Conservation (phyloP, 2,888 invertebrate genomes). For the Caenorhabditis parvicauda region DNA sequence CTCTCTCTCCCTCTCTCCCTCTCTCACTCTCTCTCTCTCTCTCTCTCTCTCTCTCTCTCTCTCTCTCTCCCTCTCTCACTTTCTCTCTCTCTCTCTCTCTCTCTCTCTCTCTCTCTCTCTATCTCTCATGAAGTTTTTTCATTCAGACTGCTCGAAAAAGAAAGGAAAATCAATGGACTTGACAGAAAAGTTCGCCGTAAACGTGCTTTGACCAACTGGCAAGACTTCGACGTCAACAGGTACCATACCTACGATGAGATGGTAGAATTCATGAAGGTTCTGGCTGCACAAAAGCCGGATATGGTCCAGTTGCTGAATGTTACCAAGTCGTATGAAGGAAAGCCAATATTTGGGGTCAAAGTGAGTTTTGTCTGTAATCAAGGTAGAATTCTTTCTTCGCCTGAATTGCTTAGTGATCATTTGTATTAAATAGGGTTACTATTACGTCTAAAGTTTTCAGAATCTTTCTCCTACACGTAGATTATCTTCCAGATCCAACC, state of each 20-base stretch:
- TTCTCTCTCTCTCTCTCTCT: too few relatives aligned
- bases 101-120: too few relatives aligned
- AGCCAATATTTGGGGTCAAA: slow-evolving; percentile 48
- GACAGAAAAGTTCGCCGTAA: slow-evolving; percentile 8
- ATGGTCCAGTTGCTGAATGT: slow-evolving; percentile 45
- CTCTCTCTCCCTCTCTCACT: too few relatives aligned
- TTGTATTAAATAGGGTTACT: too few relatives aligned
- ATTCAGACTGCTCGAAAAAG: slow-evolving; percentile 16
- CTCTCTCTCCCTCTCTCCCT: too few relatives aligned
- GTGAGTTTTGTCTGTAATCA: slow-evolving; percentile 26
- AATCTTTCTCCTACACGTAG: too few relatives aligned
- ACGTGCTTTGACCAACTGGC: slow-evolving; percentile 6
- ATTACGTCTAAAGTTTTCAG: too few relatives aligned
- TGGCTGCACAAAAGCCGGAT: slow-evolving; percentile 36
- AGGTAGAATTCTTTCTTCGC: background rate
- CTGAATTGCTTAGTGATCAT: background rate
- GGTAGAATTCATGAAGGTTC: slow-evolving; percentile 43
- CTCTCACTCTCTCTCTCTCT: too few relatives aligned
- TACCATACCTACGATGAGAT: slow-evolving; percentile 52
- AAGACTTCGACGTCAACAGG: slow-evolving; percentile 33
- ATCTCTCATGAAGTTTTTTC: too few relatives aligned
- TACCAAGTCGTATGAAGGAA: slow-evolving; percentile 49
- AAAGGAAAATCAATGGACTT: slow-evolving; percentile 4
- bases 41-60: too few relatives aligned
- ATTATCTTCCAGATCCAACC: slow-evolving; percentile 17